Conservation (phyloP, 1,140 invertebrate genomes). For the Arion vulgaris region DNA sequence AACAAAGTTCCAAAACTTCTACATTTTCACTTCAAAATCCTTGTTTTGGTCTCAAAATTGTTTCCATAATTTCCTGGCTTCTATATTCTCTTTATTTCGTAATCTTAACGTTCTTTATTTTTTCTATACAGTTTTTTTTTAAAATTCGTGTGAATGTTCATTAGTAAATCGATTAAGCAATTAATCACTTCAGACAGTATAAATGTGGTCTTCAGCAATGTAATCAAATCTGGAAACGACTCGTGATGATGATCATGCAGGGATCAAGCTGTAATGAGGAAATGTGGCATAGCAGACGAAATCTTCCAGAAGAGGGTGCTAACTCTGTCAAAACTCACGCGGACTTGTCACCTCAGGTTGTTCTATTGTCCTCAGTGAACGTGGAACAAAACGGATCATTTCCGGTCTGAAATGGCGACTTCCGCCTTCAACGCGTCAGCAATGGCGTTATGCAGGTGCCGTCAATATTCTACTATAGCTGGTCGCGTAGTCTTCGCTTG, state of each 20-base stretch:
- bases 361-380: slow-evolving; percentile 2
- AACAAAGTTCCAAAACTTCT: background rate
- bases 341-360: background rate
- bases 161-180: background rate
- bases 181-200: background rate
- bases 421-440: background rate
- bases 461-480: slow-evolving; percentile 8
- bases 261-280: slow-evolving; percentile 4
- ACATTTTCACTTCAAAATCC: background rate
- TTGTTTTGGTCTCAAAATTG: background rate
- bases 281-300: background rate
- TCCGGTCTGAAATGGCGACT: slow-evolving; percentile 33
- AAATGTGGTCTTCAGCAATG: background rate
- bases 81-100: background rate
- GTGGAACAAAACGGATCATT: slow-evolving; percentile 30
- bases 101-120: background rate
- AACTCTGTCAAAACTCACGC: background rate
- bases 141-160: background rate
- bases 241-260: background rate
- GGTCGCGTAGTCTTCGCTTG: background rate
- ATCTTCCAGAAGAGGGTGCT: background rate
- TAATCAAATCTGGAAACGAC: background rate
- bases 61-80: background rate
- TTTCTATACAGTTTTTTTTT: background rate
- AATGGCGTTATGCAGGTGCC: slow-evolving; percentile 12